Percentiles rank a stretch among this genome's conserved stretches.
These are phyloP conservation scores for Aplocera efformata DNA, from an alignment of 2,888 invertebrate species.

Conservation along the genomic window DNA sequence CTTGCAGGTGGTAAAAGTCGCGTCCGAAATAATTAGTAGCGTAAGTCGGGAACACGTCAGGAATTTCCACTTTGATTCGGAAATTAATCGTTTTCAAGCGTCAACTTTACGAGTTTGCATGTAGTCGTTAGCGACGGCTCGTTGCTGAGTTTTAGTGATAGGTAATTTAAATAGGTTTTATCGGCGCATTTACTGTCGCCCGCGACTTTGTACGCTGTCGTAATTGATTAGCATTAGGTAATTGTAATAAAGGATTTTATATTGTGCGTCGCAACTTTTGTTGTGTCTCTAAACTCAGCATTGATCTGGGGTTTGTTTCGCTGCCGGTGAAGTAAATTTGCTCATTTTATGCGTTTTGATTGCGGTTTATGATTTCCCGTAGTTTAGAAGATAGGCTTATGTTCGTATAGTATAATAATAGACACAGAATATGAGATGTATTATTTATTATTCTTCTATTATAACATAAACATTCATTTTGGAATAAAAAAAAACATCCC, in stretches of 20 bases:
- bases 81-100: slow-evolving; percentile 22
- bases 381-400: too few species aligned
- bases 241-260: neutral
- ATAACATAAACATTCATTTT: too few species aligned
- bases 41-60: slow-evolving; percentile 17
- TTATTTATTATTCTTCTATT: too few species aligned
- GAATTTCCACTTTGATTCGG: slow-evolving; percentile 23
- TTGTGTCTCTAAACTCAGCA: too few species aligned
- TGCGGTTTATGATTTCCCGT: too few species aligned
- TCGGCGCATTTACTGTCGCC: slow-evolving; percentile 11
- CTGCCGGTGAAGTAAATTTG: too few species aligned
- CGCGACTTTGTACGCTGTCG: slow-evolving; percentile 7
- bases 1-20: neutral
- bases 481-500: too few species aligned
- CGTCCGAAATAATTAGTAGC: slow-evolving; percentile 3
- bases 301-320: too few species aligned
- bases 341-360: too few species aligned
- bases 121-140: slow-evolving; percentile 16
- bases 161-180: slow-evolving; percentile 16
- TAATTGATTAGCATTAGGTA: slow-evolving; percentile 7
- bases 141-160: slow-evolving; percentile 17
- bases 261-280: too few species aligned
- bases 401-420: too few species aligned
- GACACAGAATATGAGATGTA: too few species aligned
- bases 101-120: slow-evolving; percentile 23